phyloP scores from a whole-genome alignment of 1,140 invertebrate genomes.

The Trachymyrmex cornetzi region DNA sequence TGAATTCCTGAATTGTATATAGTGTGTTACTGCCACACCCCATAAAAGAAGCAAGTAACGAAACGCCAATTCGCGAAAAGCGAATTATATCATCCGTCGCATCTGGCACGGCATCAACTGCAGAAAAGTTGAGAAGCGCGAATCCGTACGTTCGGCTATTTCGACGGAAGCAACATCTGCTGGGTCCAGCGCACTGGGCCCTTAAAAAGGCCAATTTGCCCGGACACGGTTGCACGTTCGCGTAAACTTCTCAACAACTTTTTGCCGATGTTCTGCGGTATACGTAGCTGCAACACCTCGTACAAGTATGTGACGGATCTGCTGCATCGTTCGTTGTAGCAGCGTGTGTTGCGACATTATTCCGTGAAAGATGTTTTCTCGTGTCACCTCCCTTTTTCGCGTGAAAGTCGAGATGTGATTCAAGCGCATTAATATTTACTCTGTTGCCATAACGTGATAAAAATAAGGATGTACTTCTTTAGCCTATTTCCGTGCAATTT shows the following conservation, averaged over 20 bases:
- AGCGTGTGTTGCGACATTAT: constrained; percentile 23
- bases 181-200: constrained; percentile 18
- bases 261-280: constrained; percentile 54
- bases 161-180: constrained; percentile 74
- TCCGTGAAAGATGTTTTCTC: constrained; percentile 20
- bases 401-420: constrained; percentile 9
- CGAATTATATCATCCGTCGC: constrained; percentile 71
- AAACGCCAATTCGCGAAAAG: constrained; percentile 48
- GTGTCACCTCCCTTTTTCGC: constrained; percentile 2
- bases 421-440: constrained; percentile 11
- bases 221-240: constrained; percentile 49
- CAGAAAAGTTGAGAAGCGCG: constrained; percentile 71
- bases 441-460: background rate
- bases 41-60: constrained; percentile 37
- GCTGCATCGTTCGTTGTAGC: constrained; percentile 30
- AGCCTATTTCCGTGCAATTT: constrained; percentile 43
- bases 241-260: constrained; percentile 65
- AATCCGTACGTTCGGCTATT: constrained; percentile 65
- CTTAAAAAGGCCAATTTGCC: constrained; percentile 69
- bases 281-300: constrained; percentile 29
- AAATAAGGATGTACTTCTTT: background rate
- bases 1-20: background rate
- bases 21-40: background rate
- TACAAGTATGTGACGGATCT: constrained; percentile 36
- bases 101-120: constrained; percentile 71